Evolutionary conservation across 2,888 invertebrate species (phyloP).

Genomic region (Phengaris arion): DNA sequence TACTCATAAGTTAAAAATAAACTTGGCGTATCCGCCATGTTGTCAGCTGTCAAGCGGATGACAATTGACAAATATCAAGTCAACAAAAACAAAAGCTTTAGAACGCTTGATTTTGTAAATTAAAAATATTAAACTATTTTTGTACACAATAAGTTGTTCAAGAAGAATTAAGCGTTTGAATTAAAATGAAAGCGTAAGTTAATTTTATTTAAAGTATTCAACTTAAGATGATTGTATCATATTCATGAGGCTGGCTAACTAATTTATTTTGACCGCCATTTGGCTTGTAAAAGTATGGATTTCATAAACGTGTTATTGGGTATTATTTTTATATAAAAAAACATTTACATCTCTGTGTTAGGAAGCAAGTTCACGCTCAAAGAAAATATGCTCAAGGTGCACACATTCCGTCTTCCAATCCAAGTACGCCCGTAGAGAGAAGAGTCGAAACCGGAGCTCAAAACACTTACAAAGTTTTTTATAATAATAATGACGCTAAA

Average conservation of each 20-base stretch:
- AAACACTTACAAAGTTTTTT: conserved; percentile 21
- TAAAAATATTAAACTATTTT: neutral
- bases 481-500: conserved; percentile 17
- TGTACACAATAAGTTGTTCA: neutral
- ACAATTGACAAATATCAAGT: neutral
- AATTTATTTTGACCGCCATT: neutral
- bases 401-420: conserved; percentile 17
- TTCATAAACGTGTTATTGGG: no score
- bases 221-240: neutral
- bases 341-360: neutral
- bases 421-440: conserved; percentile 8
- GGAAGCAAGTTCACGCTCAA: conserved; percentile 26
- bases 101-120: neutral
- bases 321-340: no score
- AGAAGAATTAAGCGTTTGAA: neutral
- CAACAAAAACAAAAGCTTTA: conserved; percentile 11
- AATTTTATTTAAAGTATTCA: neutral
- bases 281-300: neutral
- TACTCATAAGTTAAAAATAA: no score
- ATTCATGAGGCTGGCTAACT: neutral
- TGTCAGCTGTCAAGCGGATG: no score
- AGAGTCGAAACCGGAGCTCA: conserved; percentile 21
- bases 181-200: conserved; percentile 22
- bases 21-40: no score
- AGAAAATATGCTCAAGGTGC: conserved; percentile 26